Conservation (phyloP, 2,797 vertebrate genomes). For the Zenarchopterus dispar region DNA sequence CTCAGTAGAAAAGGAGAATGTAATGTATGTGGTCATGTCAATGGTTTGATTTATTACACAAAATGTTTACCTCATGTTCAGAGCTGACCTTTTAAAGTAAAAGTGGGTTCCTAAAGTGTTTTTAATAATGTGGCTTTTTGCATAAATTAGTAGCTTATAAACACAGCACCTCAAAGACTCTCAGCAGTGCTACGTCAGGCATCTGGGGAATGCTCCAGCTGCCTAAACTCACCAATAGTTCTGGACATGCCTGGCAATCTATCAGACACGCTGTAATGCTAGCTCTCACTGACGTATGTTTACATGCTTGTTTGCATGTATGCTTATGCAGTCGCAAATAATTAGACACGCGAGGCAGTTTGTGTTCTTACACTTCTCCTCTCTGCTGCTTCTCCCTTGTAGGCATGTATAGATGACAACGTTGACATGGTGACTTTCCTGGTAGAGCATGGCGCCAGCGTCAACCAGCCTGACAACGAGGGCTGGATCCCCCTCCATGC, state of each 20-base stretch:
- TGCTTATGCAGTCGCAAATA: background rate
- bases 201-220: conserved; percentile 58
- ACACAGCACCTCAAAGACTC: conserved; percentile 5
- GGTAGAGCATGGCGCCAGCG: conserved; percentile 96
- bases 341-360: background rate
- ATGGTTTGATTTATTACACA: conserved; percentile 15
- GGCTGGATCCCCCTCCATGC: conserved; percentile 99
- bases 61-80: background rate
- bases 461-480: conserved; percentile 99
- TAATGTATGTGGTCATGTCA: background rate
- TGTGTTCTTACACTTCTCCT: conserved; percentile 11
- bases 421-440: conserved; percentile 99
- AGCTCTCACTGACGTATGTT: conserved; percentile 18
- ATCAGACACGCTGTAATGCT: conserved; percentile 22
- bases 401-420: conserved; percentile 99
- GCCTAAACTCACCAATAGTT: conserved; percentile 60
- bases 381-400: conserved; percentile 25
- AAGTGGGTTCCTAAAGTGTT: too few relatives aligned
- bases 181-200: conserved; percentile 38
- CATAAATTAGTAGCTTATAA: conserved; percentile 9
- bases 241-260: conserved; percentile 31
- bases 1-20: background rate
- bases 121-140: background rate
- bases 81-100: background rate
- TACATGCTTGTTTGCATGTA: conserved; percentile 1